Evolutionary conservation across 2,888 invertebrate genomes (phyloP).

Genomic region (Drosophila colorata): DNA sequence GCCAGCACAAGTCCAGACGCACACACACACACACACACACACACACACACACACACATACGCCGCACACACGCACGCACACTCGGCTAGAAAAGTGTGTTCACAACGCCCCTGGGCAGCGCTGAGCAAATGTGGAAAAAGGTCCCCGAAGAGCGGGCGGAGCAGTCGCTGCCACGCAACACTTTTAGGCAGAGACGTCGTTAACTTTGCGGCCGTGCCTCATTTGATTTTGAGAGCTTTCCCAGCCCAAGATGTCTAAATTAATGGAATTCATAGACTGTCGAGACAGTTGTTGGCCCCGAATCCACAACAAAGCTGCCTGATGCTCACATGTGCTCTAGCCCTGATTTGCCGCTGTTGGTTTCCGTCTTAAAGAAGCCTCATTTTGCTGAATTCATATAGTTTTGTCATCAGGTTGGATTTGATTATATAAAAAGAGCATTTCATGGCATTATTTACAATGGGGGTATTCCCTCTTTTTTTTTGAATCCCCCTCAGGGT

Average conservation of each 20-base stretch:
- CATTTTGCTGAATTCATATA: neutral
- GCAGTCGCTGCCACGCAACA: slow-evolving; percentile 26
- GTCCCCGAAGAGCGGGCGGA: slow-evolving; percentile 46
- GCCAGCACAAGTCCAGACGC: too few species aligned
- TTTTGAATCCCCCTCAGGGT: too few species aligned
- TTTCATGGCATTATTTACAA: too few species aligned
- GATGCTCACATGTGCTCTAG: neutral
- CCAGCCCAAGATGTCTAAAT: slow-evolving; percentile 52
- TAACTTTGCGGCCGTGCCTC: slow-evolving; percentile 55
- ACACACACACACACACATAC: slow-evolving; percentile 6
- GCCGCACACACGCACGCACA: slow-evolving; percentile 4
- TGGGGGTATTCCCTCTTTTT: too few species aligned
- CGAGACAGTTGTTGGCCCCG: slow-evolving; percentile 4
- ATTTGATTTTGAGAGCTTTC: slow-evolving; percentile 47
- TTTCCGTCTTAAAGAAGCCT: neutral
- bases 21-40: neutral
- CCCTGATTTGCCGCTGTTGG: neutral
- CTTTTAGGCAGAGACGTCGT: slow-evolving; percentile 42
- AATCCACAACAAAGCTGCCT: neutral
- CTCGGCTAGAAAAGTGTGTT: neutral
- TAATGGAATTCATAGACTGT: slow-evolving; percentile 61
- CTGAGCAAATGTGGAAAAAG: slow-evolving; percentile 49
- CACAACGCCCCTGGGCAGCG: slow-evolving; percentile 44
- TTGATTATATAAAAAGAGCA: too few species aligned
- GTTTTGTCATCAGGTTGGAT: too few species aligned